Conservation (phyloP, 2,113 vertebrate genomes). For the Euleptes europaea region DNA sequence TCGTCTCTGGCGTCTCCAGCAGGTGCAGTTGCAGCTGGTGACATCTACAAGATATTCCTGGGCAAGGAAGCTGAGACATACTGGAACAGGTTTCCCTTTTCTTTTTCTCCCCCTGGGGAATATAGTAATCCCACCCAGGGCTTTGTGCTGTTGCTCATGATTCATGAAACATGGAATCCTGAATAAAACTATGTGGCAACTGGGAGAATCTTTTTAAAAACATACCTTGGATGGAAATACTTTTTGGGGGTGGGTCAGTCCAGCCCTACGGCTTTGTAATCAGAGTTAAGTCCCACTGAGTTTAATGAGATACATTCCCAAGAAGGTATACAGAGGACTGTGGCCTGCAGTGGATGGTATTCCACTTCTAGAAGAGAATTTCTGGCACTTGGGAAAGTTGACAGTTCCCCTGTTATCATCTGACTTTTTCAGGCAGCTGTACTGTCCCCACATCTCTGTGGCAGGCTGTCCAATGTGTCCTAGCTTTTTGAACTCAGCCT, state of each 20-base stretch:
- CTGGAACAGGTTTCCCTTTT: not conserved
- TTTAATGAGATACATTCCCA: not conserved
- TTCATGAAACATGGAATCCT: not conserved
- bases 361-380: not conserved
- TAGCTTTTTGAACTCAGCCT: not conserved
- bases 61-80: not conserved
- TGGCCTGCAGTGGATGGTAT: not conserved
- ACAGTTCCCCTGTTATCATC: not conserved
- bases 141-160: not conserved
- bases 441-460: not conserved
- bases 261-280: not conserved
- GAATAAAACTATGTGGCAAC: not conserved
- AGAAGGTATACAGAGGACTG: not conserved
- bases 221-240: not conserved
- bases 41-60: not conserved
- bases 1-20: not conserved
- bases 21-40: not conserved
- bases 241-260: not conserved
- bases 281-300: not conserved
- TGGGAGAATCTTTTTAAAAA: not conserved
- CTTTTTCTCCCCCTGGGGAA: not conserved
- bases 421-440: not conserved
- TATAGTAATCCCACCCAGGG: not conserved
- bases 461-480: not conserved
- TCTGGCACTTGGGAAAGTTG: not conserved